Base-by-base conservation (phyloP, 2,888 invertebrate genomes). In the Cataglyphis altisquamis region DNA sequence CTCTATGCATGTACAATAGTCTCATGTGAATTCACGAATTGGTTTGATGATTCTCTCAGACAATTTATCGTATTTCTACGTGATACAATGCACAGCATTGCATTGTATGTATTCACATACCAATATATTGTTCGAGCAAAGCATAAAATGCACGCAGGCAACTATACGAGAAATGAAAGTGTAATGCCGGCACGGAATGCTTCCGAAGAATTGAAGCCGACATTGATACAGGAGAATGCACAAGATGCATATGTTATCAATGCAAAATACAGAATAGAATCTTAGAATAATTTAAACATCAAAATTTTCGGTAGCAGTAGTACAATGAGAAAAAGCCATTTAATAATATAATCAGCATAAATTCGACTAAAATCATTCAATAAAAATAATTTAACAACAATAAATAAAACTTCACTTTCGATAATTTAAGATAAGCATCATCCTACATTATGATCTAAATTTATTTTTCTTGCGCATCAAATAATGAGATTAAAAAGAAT, bases 41-140 rank as follows among this genome's bases (percentile, higher is more conserved):
- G 66, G 18, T 63, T 77, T 45, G 66, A 68, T 39, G 57, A 78
- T 72, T 41, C 32, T 77, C 67, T 41, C n/a, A 48, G n/a, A 67
- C 48, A 64, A 86, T 84, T 86, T 84, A 83, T 84, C 48, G 68
- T 39, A 60, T 48, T 72, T 32, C 70, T 72, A 77, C 77, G 82
- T 82, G 77, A 78, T n/a, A 66, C 55, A 64, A 66, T 82, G 66
- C 66, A 52, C 18, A 25, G 6, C 48, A 39, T 48, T 21, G 32
- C 25, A 18, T 74, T n/a, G 45, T 39, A 29, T 29, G 25, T 57
- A 60, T 78, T 25, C 64, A 45, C 18, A 32, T 29, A n/a, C 25
- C 29, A 55, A 74, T 32, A 55, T 73, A 36, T 67, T 77, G 45
- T 52, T 12, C 67, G 1, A 29, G 6, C 25, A 25, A 32, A 25